Conservation (phyloP, 2,797 vertebrate genomes). For the Brachyalestes nurse region DNA sequence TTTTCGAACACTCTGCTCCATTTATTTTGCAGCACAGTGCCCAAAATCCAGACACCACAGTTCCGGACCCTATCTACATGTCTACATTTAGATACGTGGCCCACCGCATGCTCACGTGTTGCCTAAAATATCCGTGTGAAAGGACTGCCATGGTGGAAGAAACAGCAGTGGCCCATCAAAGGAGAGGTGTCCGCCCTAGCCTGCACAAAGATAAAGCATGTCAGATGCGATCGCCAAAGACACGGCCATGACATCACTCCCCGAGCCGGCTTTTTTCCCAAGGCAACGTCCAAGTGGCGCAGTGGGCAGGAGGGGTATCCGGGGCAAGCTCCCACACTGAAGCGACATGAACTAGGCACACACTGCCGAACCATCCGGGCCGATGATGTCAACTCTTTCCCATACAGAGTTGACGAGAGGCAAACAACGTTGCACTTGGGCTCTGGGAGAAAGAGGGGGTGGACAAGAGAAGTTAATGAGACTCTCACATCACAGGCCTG, state of each 20-base stretch:
- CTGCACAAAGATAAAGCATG: constrained; percentile 84
- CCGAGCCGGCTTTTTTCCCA: constrained; percentile 62
- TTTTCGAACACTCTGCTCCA: constrained; percentile 2
- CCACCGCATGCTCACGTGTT: constrained; percentile 62
- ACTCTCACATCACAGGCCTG: constrained; percentile 58
- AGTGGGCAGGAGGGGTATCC: constrained; percentile 49
- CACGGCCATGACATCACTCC: constrained; percentile 79
- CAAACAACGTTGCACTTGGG: constrained; percentile 63
- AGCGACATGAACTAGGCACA: constrained; percentile 74
- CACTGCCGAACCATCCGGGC: constrained; percentile 71
- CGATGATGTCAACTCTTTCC: constrained; percentile 79
- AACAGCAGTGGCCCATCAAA: constrained; percentile 62
- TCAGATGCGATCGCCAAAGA: constrained; percentile 75
- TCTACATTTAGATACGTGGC: constrained; percentile 60
- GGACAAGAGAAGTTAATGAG: constrained; percentile 69
- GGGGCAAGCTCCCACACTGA: constrained; percentile 63
- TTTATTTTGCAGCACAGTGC: constrained; percentile 8
- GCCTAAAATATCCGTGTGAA: constrained; percentile 78
- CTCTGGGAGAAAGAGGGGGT: constrained; percentile 62
- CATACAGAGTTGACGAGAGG: constrained; percentile 72
- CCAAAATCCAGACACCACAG: constrained; percentile 46
- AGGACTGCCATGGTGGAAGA: constrained; percentile 64
- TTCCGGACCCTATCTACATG: constrained; percentile 10
- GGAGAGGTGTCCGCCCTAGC: constrained; percentile 63
- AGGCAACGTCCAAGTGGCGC: constrained; percentile 63